phyloP scores from a whole-genome alignment of 2,113 vertebrate genomes.

The Tamias sibiricus region DNA sequence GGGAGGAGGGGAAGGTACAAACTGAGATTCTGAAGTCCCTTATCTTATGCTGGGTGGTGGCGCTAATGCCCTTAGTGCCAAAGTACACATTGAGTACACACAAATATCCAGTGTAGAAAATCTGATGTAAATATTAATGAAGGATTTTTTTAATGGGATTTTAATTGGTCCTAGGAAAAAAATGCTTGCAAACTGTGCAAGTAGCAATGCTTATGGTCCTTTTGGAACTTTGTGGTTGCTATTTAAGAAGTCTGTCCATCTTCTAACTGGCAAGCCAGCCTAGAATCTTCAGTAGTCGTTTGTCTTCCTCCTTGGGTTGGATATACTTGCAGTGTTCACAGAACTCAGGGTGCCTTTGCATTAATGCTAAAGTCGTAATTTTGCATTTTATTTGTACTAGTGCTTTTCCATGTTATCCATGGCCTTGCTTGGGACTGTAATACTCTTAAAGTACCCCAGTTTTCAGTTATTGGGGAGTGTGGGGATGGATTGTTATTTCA shows the following conservation, averaged over 20 bases:
- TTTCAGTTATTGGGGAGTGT: not conserved
- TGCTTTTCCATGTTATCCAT: not conserved
- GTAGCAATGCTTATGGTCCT: conserved; percentile 10
- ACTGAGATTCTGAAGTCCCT: not conserved
- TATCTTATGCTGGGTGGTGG: conserved; percentile 35
- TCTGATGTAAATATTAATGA: not conserved
- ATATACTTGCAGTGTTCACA: not conserved
- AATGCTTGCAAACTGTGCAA: not conserved
- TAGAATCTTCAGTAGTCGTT: not conserved
- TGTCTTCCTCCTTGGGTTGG: not conserved
- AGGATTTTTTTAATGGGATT: not conserved
- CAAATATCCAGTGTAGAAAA: not conserved
- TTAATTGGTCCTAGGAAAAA: not conserved
- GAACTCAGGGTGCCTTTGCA: not conserved
- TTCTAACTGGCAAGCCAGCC: not conserved
- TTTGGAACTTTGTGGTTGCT: not conserved
- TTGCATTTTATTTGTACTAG: not conserved
- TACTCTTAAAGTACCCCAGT: not conserved
- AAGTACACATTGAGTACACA: not conserved
- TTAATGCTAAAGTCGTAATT: not conserved
- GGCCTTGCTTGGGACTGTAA: not conserved
- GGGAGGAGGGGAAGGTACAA: not conserved
- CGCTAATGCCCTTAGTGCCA: not conserved
- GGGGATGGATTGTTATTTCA: not conserved
- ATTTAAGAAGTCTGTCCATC: not conserved